A percentile compares a stretch with the other conserved stretches of the same genome.
Conservation (phyloP, 2,888 invertebrate genomes). For the Autographa pulchrina region DNA sequence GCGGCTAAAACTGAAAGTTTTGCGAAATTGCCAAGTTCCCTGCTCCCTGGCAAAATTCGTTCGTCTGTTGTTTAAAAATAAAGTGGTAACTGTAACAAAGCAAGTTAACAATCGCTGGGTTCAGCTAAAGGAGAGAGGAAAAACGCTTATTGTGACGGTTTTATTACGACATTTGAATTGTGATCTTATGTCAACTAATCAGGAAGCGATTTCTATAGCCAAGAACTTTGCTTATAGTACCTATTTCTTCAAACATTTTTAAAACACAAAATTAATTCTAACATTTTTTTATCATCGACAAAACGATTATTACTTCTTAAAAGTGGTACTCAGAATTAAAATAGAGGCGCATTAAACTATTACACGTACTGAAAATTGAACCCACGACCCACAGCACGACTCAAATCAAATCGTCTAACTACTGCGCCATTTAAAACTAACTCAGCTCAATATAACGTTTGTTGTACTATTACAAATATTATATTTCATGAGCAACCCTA, state of each 20-base stretch:
- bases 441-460: not conserved
- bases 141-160: constrained; percentile 18
- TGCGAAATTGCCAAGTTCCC: constrained; percentile 35
- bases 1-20: constrained; percentile 44
- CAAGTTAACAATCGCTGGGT: constrained; percentile 15
- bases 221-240: too few relatives aligned
- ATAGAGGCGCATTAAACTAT: too few relatives aligned
- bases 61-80: constrained; percentile 34
- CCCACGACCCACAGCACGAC: too few relatives aligned
- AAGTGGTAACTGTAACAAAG: constrained; percentile 11
- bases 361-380: too few relatives aligned
- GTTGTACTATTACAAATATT: not conserved
- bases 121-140: not conserved
- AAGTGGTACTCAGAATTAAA: too few relatives aligned
- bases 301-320: too few relatives aligned
- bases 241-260: too few relatives aligned
- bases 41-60: constrained; percentile 21
- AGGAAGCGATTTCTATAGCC: not conserved
- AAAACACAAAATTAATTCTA: too few relatives aligned
- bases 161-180: constrained; percentile 2
- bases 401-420: too few relatives aligned
- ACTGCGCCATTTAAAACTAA: too few relatives aligned
- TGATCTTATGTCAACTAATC: not conserved
- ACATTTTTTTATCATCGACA: too few relatives aligned
- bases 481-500: not conserved